Base-by-base conservation (phyloP, 2,113 vertebrate species). In the Apteryx mantelli region DNA sequence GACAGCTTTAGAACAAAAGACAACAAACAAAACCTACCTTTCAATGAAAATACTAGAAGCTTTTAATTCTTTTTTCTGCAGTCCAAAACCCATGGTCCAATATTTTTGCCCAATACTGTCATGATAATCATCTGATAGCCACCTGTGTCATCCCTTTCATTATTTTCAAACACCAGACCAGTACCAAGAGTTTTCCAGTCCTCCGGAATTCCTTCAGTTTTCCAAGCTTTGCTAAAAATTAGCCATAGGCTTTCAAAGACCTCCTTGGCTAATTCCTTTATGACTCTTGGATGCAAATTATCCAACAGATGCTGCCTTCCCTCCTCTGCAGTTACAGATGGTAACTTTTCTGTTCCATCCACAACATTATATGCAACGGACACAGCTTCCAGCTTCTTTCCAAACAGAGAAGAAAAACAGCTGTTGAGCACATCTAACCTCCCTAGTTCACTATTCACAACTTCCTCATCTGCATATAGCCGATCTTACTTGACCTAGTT, bases 61-160 rank as follows among this genome's bases (percentile, higher is more conserved):
- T 88, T 90, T 71, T 85, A 69, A 65, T 15, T 48, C 56, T 91
- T 93, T 94, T 55, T 91, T 96, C 89, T 73, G 52, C 34, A 82
- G 50, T 61, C 66, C 87, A 94, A 94, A 96, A 79, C 32, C n/a
- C 38, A 85, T 40, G 32, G 34, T 25, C 46, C 32, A 69, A 8
- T 79, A 63, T 65, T 95, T 87, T 53, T 71, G 92, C 92, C 14
- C 61, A 79, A 38, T 13, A 20, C 7, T 52, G n/a, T 81, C 46
- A 73, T 38, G 38, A 36, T 69, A 85, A 87, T 53, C 64, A 81
- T 68, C 36, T 48, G 44, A 78, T 91, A 71, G 60, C 30, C 75
- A 89, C 58, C 66, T 85, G 20, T 42, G 24, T 89, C 53, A 58
- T 79, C 73, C 8, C 36, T 89, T 93, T 69, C 58, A 92, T 78